Evolutionary conservation across 2,888 invertebrate genomes (phyloP), one percentile per base, ranked within the genome.

Genomic region (Polia nebulosa): DNA sequence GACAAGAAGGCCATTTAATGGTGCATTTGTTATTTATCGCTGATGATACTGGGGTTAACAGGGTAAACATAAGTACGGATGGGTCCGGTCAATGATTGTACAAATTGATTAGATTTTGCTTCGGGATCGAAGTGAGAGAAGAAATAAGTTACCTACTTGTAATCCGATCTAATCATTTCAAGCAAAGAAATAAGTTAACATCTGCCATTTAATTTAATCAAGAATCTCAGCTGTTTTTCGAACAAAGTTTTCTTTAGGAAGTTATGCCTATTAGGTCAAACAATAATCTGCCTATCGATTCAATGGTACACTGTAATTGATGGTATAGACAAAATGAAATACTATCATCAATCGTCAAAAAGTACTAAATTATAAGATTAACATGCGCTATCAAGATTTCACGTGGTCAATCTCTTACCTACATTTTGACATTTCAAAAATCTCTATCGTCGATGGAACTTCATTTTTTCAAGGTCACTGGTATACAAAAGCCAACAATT

Each of bases 1-100:
- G 75, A 74, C 73, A 76, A 76, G 81, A 67, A 66, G 58, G 64
- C 56, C 71, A 68, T 82, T 79, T 81, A 75, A 74, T 72, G 73
- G 72, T 72, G 71, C 74, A 81, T 73, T 69, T 53, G 68, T 78
- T 76, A 71, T 76, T 83, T 84, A 81, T 79, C 52, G 62, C 32
- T 22, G 32, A 58, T 60, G 44, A 79, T 65, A 69, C 51, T 44
- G 22, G 34, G 45, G 45, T 61, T 44, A 68, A 64, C 53, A 56
- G 44, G 41, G 47, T 69, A 52, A 68, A 66, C 45, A 58, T 79
- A 51, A 58, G 59, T 63, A 67, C n/a, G 55, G 44, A 62, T 76
- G 20, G 53, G 29, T 36, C 25, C 22, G 17, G n/a, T 47, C 55
- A 56, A 53, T 56, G 32, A 34, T 34, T 52, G 76, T 22, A 32